Evolutionary conservation across 2,888 invertebrate species (phyloP).

Genomic region (Drosophila emarginata): DNA sequence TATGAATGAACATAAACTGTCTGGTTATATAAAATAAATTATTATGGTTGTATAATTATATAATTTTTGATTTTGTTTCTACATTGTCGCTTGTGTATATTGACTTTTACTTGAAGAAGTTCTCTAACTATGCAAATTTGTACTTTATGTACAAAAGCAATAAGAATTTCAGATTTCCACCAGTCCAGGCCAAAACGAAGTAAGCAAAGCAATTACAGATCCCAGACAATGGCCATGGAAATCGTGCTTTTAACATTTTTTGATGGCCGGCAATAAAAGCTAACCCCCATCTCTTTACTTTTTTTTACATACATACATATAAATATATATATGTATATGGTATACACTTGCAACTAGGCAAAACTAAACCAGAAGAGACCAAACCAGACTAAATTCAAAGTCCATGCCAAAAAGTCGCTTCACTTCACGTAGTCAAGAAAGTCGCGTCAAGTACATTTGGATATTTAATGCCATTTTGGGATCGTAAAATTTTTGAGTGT

Average conservation of each 20-base stretch:
- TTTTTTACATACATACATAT: not conserved
- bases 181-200: conserved; percentile 31
- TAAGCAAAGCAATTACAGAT: conserved; percentile 56
- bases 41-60: conserved; percentile 1
- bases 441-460: conserved; percentile 62
- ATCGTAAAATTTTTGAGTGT: conserved; percentile 70
- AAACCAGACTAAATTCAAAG: conserved; percentile 6
- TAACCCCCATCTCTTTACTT: conserved; percentile 18
- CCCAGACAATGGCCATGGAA: conserved; percentile 61
- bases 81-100: not conserved
- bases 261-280: conserved; percentile 66
- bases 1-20: not conserved
- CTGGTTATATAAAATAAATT: not conserved
- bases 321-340: not conserved
- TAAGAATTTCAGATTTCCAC: conserved; percentile 7
- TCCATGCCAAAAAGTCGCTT: conserved; percentile 24
- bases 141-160: conserved; percentile 1
- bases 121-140: not conserved
- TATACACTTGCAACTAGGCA: conserved; percentile 34
- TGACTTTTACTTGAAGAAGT: not conserved
- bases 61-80: not conserved
- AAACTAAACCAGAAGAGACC: conserved; percentile 29
- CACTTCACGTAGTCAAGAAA: conserved; percentile 57
- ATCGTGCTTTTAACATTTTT: conserved; percentile 60
- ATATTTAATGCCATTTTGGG: conserved; percentile 65